A percentile compares a stretch with the other conserved stretches of the same genome.
These are phyloP conservation scores for Felis chaus DNA, from an alignment of 2,113 vertebrate genomes.

Conservation along the genomic window DNA sequence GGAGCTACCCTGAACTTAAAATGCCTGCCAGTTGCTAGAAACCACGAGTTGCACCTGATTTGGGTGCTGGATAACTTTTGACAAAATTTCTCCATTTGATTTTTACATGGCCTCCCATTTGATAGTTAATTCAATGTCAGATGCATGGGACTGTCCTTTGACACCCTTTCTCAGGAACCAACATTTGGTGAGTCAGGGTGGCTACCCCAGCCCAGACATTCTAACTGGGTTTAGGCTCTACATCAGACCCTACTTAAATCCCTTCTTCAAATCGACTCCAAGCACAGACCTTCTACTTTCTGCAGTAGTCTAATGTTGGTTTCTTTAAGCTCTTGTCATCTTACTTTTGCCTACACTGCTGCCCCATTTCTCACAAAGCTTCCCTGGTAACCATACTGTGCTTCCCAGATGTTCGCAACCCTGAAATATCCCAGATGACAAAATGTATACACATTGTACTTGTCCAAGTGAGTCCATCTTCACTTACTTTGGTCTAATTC, in stretches of 20 bases:
- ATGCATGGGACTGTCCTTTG: not conserved
- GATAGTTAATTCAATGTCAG: not conserved
- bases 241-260: not conserved
- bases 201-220: not conserved
- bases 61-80: not conserved
- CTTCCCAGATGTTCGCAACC: not conserved
- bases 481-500: conserved; percentile 16
- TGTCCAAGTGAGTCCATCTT: conserved; percentile 27
- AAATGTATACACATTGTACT: conserved; percentile 2
- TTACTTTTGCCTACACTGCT: not conserved
- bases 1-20: not conserved
- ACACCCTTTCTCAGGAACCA: not conserved
- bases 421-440: conserved; percentile 27
- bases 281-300: not conserved
- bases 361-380: not conserved
- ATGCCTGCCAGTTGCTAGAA: not conserved
- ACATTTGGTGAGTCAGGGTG: not conserved
- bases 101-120: not conserved
- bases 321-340: not conserved
- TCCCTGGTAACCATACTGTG: not conserved
- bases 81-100: not conserved
- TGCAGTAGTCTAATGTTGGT: not conserved
- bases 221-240: not conserved
- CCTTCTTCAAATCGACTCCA: not conserved
- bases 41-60: not conserved